Conservation (phyloP, 2,113 vertebrate species). For the Dipodomys merriami region DNA sequence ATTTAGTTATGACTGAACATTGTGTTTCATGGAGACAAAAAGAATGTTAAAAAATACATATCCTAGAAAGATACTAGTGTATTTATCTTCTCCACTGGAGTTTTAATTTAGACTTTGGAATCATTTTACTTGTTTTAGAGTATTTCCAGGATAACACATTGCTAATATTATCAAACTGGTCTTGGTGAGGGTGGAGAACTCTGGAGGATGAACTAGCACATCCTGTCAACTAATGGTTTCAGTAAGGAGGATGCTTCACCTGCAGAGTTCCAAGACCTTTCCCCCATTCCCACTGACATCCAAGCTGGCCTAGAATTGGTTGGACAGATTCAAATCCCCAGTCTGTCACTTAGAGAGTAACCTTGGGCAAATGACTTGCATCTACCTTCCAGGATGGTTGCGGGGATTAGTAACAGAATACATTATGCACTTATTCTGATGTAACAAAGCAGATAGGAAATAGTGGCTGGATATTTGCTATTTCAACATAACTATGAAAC, state of each 20-base stretch:
- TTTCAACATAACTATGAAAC: not conserved
- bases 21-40: not conserved
- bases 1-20: not conserved
- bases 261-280: not conserved
- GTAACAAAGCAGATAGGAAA: not conserved
- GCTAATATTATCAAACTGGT: not conserved
- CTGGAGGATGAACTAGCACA: not conserved
- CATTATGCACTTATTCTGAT: not conserved
- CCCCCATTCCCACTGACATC: not conserved
- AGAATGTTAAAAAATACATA: not conserved
- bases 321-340: conserved; percentile 51
- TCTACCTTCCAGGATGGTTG: not conserved
- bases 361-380: conserved; percentile 1
- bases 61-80: not conserved
- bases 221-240: not conserved
- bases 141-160: not conserved
- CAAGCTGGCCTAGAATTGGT: not conserved
- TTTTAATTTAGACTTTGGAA: not conserved
- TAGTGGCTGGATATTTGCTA: not conserved
- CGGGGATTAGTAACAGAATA: not conserved
- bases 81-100: conserved; percentile 9
- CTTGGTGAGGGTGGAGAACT: not conserved
- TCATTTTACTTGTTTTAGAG: not conserved
- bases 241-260: not conserved
- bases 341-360: conserved; percentile 53